Evolutionary conservation across 2,113 vertebrate genomes (phyloP).

Genomic region (Marmota monax): DNA sequence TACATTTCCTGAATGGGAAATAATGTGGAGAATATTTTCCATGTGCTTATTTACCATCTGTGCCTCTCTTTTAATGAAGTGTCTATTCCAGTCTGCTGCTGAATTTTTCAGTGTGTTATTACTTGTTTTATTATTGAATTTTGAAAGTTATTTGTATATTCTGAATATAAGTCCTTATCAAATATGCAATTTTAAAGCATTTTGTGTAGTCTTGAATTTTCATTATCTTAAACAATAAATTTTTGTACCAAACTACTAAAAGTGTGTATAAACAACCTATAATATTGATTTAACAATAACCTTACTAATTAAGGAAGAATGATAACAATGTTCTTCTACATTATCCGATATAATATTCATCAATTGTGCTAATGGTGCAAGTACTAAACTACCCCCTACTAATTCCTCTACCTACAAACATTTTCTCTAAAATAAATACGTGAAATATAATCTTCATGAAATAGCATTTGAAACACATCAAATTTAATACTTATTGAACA

Average conservation of each 20-base stretch:
- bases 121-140: background rate
- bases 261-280: background rate
- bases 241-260: background rate
- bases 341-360: background rate
- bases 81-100: background rate
- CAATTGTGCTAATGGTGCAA: background rate
- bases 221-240: background rate
- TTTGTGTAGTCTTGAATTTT: background rate
- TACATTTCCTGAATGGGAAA: background rate
- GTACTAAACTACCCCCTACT: background rate
- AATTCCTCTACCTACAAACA: background rate
- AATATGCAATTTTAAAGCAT: background rate
- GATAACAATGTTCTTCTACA: background rate
- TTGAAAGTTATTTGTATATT: background rate
- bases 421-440: conserved; percentile 31
- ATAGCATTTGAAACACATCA: background rate
- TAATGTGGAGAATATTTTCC: background rate
- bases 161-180: background rate
- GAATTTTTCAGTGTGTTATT: background rate
- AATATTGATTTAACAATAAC: background rate
- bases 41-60: background rate
- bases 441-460: background rate
- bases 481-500: background rate
- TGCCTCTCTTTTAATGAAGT: background rate
- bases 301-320: background rate